phyloP scores from a whole-genome alignment of 2,888 invertebrate genomes.

The Ophion costatus region DNA sequence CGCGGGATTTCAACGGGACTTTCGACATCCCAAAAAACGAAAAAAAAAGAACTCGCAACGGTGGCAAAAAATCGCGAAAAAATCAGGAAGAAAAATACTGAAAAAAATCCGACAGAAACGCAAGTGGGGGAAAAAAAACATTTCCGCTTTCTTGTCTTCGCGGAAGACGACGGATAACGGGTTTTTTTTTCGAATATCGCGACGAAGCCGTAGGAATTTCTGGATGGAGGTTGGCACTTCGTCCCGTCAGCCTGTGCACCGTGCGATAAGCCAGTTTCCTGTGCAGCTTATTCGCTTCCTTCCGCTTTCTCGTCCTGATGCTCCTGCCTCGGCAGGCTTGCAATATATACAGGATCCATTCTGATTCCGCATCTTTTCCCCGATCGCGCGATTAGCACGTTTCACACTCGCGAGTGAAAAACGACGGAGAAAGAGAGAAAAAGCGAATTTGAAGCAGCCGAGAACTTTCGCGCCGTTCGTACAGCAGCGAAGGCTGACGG shows the following conservation, averaged over 20 bases:
- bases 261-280: conserved; percentile 53
- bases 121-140: neutral
- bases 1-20: neutral
- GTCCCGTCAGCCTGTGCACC: conserved; percentile 48
- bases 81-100: too few species aligned
- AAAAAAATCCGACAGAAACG: neutral
- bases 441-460: neutral
- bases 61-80: neutral
- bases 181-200: conserved; percentile 17
- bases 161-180: neutral
- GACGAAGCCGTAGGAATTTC: conserved; percentile 15
- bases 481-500: neutral
- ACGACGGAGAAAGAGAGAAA: neutral
- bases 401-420: conserved; percentile 1
- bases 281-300: conserved; percentile 54
- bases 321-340: conserved; percentile 17
- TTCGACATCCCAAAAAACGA: neutral
- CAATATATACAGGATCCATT: conserved; percentile 41
- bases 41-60: neutral
- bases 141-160: neutral
- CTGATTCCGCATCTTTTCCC: conserved; percentile 40
- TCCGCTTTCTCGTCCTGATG: conserved; percentile 47
- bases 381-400: conserved; percentile 68
- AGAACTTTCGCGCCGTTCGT: neutral
- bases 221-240: conserved; percentile 1